A percentile compares a stretch with the other conserved stretches of the same genome.
Conservation (phyloP, 2,113 vertebrate genomes). For the Sinocyclocheilus maitianheensis region DNA sequence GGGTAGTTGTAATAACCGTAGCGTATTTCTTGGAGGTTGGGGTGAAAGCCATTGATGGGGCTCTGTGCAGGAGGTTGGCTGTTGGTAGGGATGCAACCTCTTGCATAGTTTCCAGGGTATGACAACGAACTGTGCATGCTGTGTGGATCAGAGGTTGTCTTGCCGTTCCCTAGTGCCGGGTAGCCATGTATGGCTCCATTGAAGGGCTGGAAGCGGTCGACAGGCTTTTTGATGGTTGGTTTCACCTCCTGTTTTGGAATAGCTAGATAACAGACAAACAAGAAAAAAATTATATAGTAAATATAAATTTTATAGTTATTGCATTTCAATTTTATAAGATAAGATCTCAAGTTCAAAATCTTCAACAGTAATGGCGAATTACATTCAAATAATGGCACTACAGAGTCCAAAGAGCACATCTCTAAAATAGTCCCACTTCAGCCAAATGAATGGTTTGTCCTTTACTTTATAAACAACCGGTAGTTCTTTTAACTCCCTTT, state of each 20-base stretch:
- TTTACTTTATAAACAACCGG: background rate
- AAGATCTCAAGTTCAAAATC: background rate
- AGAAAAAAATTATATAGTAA: background rate
- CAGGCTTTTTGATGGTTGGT: conserved; percentile 85
- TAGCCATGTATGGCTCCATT: conserved; percentile 81
- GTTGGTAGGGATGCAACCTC: conserved; percentile 82
- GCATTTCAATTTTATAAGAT: background rate
- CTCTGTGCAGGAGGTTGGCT: conserved; percentile 82
- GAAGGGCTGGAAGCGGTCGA: conserved; percentile 80
- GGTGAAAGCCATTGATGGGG: conserved; percentile 88
- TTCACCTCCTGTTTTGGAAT: conserved; percentile 84
- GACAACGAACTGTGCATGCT: conserved; percentile 87
- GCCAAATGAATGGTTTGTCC: background rate
- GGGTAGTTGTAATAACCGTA: conserved; percentile 89
- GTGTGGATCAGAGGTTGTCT: conserved; percentile 85
- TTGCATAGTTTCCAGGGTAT: conserved; percentile 94
- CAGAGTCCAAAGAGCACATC: background rate
- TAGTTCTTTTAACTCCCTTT: too few relatives aligned
- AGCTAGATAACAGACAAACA: conserved; percentile 56
- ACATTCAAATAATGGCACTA: background rate
- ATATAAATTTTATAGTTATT: background rate
- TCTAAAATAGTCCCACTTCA: background rate
- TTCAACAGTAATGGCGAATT: background rate
- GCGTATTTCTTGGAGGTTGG: conserved; percentile 84
- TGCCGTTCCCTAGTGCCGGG: conserved; percentile 81